These are phyloP conservation scores for Polydrusus tereticollis DNA, from an alignment of 2,888 invertebrate genomes.

Conservation along the genomic window DNA sequence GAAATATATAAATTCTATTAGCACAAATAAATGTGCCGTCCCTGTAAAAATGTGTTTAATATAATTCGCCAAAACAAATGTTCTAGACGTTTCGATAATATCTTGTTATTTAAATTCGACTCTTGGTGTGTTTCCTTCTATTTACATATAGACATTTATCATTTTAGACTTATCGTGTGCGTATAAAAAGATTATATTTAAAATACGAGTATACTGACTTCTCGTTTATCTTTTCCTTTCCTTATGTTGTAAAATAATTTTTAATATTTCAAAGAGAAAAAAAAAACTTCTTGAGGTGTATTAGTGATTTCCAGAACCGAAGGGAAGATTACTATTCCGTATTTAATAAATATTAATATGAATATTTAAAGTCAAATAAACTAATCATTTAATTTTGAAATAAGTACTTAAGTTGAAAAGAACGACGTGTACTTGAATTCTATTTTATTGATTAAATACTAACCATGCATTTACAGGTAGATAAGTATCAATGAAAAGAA, in stretches of 20 bases:
- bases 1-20: no score
- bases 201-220: conserved; percentile 16
- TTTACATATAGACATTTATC: conserved; percentile 19
- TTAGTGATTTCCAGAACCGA: no score
- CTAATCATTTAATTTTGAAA: no score
- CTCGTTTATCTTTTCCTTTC: conserved; percentile 23
- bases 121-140: conserved; percentile 19
- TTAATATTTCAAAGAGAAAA: conserved; percentile 3
- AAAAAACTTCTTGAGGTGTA: background rate
- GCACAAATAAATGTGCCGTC: background rate
- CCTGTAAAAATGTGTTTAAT: background rate
- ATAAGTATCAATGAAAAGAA: no score
- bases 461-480: no score
- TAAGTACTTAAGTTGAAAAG: no score
- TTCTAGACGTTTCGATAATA: conserved; percentile 19
- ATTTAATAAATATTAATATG: no score
- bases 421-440: no score
- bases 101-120: conserved; percentile 23
- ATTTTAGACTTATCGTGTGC: conserved; percentile 16
- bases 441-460: no score
- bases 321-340: no score
- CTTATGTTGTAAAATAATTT: background rate
- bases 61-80: conserved; percentile 15
- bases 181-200: conserved; percentile 33
- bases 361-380: no score